These are phyloP conservation scores for Callipepla californica DNA, from an alignment of 2,113 vertebrate species.

Conservation along the genomic window DNA sequence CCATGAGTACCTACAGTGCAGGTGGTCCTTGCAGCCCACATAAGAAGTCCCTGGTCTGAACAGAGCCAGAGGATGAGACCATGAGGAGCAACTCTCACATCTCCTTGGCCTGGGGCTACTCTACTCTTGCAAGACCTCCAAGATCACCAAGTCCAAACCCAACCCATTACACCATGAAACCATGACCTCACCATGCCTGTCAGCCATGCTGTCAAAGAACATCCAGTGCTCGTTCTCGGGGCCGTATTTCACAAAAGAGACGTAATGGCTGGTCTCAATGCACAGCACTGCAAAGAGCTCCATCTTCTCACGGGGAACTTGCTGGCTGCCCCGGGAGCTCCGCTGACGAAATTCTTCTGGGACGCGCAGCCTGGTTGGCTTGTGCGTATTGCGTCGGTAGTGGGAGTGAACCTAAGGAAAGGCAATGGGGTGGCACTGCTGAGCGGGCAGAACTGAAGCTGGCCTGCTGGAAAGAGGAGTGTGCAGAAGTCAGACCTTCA, in stretches of 20 bases:
- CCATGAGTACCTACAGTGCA: background rate
- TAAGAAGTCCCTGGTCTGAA: background rate
- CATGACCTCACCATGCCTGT: conserved; percentile 82
- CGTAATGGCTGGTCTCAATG: conserved; percentile 93
- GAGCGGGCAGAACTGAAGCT: background rate
- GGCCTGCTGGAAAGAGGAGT: no score
- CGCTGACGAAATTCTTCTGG: conserved; percentile 72
- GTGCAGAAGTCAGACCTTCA: background rate
- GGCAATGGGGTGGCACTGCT: fast-evolving
- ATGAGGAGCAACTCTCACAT: background rate
- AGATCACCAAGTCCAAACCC: background rate
- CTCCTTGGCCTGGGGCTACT: background rate
- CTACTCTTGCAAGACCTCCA: background rate
- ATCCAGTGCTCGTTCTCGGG: conserved; percentile 83
- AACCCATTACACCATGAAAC: no score
- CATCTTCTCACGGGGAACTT: conserved; percentile 81
- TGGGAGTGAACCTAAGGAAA: conserved; percentile 84
- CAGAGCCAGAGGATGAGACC: background rate
- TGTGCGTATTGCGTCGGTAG: conserved; percentile 72
- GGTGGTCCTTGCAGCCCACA: background rate
- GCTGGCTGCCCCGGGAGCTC: background rate
- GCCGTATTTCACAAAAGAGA: conserved; percentile 89
- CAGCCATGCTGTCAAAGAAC: conserved; percentile 95
- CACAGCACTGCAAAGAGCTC: conserved; percentile 91
- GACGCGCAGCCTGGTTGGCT: conserved; percentile 37